Evolutionary conservation across 2,113 vertebrate species (phyloP).

Genomic region (Anthoscopus minutus): DNA sequence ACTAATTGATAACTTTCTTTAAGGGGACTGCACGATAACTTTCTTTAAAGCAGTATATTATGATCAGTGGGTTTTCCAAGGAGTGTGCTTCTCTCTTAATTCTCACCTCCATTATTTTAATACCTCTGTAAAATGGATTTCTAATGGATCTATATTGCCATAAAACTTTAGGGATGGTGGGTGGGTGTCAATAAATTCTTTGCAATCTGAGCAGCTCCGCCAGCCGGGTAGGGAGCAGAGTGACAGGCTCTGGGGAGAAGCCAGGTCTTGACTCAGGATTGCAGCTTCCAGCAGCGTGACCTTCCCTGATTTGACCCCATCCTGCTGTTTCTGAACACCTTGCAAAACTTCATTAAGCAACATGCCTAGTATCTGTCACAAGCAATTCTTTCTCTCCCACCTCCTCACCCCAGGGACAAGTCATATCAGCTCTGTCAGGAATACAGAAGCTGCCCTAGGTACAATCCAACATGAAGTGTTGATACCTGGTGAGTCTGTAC

Average conservation of each 20-base stretch:
- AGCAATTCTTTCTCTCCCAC: constrained; percentile 32
- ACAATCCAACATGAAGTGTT: background rate
- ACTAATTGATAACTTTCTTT: constrained; percentile 61
- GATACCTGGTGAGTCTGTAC: background rate
- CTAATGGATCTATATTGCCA: constrained; percentile 45
- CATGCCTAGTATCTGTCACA: constrained; percentile 34
- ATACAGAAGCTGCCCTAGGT: background rate
- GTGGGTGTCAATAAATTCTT: constrained; percentile 48
- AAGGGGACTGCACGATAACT: constrained; percentile 36
- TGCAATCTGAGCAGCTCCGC: background rate
- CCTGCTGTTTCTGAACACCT: constrained; percentile 30
- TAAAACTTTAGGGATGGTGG: constrained; percentile 41
- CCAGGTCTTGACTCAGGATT: background rate
- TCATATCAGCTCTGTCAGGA: constrained; percentile 26
- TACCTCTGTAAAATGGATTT: constrained; percentile 48
- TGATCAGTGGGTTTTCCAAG: constrained; percentile 24
- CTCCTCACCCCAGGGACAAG: constrained; percentile 31
- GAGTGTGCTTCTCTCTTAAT: constrained; percentile 6
- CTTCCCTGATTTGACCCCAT: constrained; percentile 28
- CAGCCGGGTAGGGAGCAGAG: background rate
- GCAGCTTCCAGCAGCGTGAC: background rate
- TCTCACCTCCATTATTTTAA: constrained; percentile 64
- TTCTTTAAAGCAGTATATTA: constrained; percentile 46
- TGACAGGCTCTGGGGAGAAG: background rate
- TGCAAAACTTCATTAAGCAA: constrained; percentile 50